phyloP scores from a whole-genome alignment of 1,140 invertebrate species.

The Ctenoplectra terminalis region DNA sequence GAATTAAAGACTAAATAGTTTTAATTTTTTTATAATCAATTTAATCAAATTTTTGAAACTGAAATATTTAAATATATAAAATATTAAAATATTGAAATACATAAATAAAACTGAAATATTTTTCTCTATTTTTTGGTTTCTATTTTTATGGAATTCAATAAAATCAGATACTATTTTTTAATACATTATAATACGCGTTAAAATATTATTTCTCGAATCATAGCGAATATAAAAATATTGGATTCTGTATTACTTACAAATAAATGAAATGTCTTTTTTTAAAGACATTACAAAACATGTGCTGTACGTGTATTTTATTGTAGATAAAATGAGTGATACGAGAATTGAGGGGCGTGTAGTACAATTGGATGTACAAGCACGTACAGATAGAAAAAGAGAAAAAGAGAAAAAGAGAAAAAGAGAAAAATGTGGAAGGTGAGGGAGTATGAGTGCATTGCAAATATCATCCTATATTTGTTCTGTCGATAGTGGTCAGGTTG shows the following conservation, averaged over 20 bases:
- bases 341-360: not conserved
- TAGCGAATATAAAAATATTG: not conserved
- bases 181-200: too few species aligned
- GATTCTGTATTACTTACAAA: not conserved
- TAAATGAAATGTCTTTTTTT: not conserved
- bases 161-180: too few species aligned
- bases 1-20: too few species aligned
- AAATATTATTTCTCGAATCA: too few species aligned
- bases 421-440: not conserved
- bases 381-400: not conserved
- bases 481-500: constrained; percentile 48
- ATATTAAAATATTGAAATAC: too few species aligned
- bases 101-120: too few species aligned
- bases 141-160: too few species aligned
- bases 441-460: constrained; percentile 64
- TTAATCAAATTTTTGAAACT: too few species aligned
- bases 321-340: not conserved
- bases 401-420: too few species aligned
- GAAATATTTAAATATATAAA: too few species aligned
- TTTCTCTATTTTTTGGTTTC: too few species aligned
- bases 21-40: too few species aligned
- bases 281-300: not conserved
- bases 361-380: constrained; percentile 27
- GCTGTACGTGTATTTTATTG: not conserved
- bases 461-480: constrained; percentile 64